Evolutionary conservation across 2,113 vertebrate species (phyloP).

Genomic region (Nycticebus coucang): DNA sequence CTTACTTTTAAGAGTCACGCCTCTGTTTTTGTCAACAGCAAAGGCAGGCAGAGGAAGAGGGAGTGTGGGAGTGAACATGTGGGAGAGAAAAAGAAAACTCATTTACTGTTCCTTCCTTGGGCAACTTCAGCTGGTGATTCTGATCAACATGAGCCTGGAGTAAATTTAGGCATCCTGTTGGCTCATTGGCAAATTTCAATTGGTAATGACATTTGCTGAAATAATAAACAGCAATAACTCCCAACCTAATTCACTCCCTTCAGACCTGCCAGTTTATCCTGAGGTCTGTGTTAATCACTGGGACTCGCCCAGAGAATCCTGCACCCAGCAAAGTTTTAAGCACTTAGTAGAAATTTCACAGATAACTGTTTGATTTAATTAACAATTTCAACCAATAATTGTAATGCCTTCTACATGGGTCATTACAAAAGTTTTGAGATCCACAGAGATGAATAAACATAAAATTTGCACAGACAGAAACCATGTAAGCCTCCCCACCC

Average conservation of each 20-base stretch:
- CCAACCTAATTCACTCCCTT: neutral
- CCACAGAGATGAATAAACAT: too few species aligned
- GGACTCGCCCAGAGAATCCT: neutral
- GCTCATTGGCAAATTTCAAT: neutral
- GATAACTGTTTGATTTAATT: neutral
- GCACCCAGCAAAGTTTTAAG: neutral
- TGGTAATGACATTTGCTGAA: neutral
- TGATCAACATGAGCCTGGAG: neutral
- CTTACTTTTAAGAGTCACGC: neutral
- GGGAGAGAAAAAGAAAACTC: neutral
- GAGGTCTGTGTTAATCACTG: neutral
- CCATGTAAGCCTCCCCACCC: too few species aligned
- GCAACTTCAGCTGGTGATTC: neutral
- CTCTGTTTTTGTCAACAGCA: neutral
- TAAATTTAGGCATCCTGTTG: neutral
- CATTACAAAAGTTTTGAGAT: too few species aligned
- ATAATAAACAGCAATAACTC: neutral
- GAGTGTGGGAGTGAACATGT: accelerated
- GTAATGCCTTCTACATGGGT: neutral
- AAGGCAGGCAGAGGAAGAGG: neutral
- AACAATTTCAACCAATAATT: neutral
- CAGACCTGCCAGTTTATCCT: neutral
- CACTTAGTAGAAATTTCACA: neutral
- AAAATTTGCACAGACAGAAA: too few species aligned
- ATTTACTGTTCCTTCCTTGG: neutral